A percentile compares a stretch with the other conserved stretches of the same genome.
These are phyloP conservation scores for Nyctereutes procyonoides DNA, from an alignment of 2,113 vertebrate genomes.

Conservation along the genomic window DNA sequence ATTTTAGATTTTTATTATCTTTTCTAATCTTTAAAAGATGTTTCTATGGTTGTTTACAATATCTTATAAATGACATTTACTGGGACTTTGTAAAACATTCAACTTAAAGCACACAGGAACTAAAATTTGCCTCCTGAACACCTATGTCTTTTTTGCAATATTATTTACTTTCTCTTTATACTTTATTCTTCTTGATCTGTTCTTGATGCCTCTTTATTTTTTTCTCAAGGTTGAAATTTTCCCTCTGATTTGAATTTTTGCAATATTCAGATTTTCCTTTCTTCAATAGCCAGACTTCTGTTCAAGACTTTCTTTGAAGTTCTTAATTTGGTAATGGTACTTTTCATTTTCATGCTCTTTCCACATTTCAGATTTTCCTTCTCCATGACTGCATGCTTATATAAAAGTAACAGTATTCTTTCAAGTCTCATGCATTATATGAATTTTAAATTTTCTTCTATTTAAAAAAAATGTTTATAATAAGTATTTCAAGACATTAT, in stretches of 20 bases:
- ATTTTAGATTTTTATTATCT: background rate
- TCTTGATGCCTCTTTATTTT: background rate
- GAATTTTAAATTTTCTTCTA: background rate
- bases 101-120: background rate
- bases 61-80: background rate
- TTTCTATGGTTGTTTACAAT: background rate
- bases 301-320: slow-evolving; percentile 11
- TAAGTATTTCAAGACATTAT: slow-evolving; percentile 23
- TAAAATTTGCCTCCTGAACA: background rate
- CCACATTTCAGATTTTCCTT: background rate
- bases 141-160: background rate
- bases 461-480: slow-evolving; percentile 47
- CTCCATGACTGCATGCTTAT: background rate
- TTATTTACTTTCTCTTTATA: background rate
- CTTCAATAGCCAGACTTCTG: background rate
- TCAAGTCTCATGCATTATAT: slow-evolving; percentile 9
- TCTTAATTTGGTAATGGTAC: slow-evolving; percentile 12
- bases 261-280: background rate
- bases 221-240: background rate
- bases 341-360: slow-evolving; percentile 56
- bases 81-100: background rate
- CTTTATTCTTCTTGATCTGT: background rate
- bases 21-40: background rate
- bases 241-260: slow-evolving; percentile 37
- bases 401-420: slow-evolving; percentile 13